Percentiles rank a stretch among this genome's conserved stretches.
Conservation (phyloP, 1,140 invertebrate genomes). For the Drosophila ohnishii region DNA sequence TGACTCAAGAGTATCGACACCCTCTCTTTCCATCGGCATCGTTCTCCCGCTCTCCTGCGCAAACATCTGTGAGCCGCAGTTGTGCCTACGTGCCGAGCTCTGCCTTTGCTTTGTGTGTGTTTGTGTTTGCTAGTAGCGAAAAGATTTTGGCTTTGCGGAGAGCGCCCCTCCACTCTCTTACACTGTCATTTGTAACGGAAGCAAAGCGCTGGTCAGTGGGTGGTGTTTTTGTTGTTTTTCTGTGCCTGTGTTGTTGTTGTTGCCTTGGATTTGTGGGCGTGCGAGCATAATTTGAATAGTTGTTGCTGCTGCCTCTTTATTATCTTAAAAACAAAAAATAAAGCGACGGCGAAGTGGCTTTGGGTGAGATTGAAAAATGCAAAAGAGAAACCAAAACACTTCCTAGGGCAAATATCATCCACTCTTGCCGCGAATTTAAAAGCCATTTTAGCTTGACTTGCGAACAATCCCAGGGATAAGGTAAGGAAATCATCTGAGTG, state of each 20-base stretch:
- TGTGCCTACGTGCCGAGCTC: too few relatives aligned
- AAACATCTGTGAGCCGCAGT: too few relatives aligned
- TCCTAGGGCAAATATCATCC: constrained; percentile 23
- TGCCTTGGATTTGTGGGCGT: constrained; percentile 7
- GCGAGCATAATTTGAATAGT: constrained; percentile 40
- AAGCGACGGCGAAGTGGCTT: constrained; percentile 20
- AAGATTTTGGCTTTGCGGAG: too few relatives aligned
- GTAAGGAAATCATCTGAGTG: too few relatives aligned
- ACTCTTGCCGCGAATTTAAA: constrained; percentile 1
- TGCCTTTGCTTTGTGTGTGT: too few relatives aligned
- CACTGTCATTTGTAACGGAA: constrained; percentile 69
- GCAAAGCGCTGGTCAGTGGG: constrained; percentile 62
- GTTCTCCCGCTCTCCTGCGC: too few relatives aligned
- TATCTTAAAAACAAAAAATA: constrained; percentile 14
- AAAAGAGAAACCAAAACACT: constrained; percentile 18
- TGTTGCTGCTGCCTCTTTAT: constrained; percentile 34
- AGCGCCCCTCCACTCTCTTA: neutral
- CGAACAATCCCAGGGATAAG: neutral
- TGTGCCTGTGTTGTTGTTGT: constrained; percentile 3
- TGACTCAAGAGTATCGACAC: too few relatives aligned
- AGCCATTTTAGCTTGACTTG: neutral
- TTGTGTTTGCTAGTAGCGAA: too few relatives aligned
- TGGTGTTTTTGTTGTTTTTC: constrained; percentile 28
- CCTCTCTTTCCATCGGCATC: too few relatives aligned
- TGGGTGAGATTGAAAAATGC: constrained; percentile 17